Percentiles rank a stretch among this genome's conserved stretches.
Conservation (phyloP, 2,888 invertebrate species). For the Synergus umbraculus region DNA sequence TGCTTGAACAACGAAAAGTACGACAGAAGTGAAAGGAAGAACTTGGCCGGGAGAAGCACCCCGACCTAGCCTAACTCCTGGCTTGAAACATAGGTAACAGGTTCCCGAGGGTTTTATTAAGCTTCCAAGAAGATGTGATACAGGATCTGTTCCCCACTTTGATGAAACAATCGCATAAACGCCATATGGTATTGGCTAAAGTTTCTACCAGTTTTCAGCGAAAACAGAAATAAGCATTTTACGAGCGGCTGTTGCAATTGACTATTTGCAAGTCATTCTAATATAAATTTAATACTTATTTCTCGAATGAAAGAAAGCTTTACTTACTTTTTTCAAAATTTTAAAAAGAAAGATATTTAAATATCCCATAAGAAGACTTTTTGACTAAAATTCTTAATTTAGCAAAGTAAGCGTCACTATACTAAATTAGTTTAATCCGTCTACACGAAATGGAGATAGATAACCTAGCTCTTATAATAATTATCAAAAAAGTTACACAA, state of each 20-base stretch:
- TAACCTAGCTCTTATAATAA: too few species aligned
- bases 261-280: not conserved
- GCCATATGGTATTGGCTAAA: not conserved
- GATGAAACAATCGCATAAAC: not conserved
- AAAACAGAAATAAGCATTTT: not conserved
- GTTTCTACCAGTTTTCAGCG: not conserved
- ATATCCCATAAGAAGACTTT: too few species aligned
- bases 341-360: too few species aligned
- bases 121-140: not conserved
- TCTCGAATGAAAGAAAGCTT: too few species aligned
- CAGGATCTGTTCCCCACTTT: not conserved
- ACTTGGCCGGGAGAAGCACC: constrained; percentile 52
- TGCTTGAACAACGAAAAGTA: constrained; percentile 53
- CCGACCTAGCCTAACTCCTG: constrained; percentile 54
- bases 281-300: too few species aligned
- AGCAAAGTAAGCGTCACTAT: too few species aligned
- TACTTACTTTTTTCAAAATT: too few species aligned
- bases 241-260: not conserved
- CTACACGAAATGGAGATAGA: too few species aligned
- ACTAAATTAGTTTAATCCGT: too few species aligned
- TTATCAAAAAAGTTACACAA: too few species aligned
- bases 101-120: constrained; percentile 11
- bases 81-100: not conserved
- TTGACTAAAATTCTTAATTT: too few species aligned
- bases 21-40: constrained; percentile 72